Evolutionary conservation across 2,888 invertebrate genomes (phyloP), one percentile per base, ranked within the genome.

Genomic region (Idaea dimidiata): DNA sequence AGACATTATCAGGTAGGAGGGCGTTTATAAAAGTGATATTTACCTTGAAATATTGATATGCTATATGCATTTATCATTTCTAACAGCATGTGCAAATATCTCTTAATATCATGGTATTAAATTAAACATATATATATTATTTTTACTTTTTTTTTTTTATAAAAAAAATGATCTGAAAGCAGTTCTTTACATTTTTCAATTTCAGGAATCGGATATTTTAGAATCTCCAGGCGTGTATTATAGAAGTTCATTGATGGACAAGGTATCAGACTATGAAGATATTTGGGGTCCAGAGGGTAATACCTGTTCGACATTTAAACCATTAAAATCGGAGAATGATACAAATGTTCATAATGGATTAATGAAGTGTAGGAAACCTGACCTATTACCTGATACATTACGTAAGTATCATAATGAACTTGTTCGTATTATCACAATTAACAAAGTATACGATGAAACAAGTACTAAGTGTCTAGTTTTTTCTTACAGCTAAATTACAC

Each of bases 231-330:
- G 95, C 67, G 93, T 95, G 60, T 97, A 97, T 80, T 97, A 96
- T 81, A 94, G 96, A 74, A 97, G 97, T 85, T 96, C 96, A 0
- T 93, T 98, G 43, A 96, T 97, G 67, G 98, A 98, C 82, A 98
- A 98, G 91, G 96, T 97, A 58, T 98, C 98, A 75, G 98, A 98
- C 87, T 98, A 98, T 81, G 98, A 98, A 89, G 98, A 98, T 82
- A 96, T 98, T 74, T 98, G 98, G 98, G 95, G 96, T 68, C 94
- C 95, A 61, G 95, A 95, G 79, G 83, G 85, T 67, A 91, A 91
- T 70, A 88, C 83, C 67, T 90, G 92, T 71, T 88, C 93, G 54
- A 89, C 91, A 18, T 93, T 93, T 66, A 89, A 92, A 74, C 89
- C 94, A 71, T 75, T 87, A 74, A 87, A 87, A 76, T 70, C 77